Base-by-base conservation (phyloP, 2,888 invertebrate genomes). In the Diarsia dahlii region DNA sequence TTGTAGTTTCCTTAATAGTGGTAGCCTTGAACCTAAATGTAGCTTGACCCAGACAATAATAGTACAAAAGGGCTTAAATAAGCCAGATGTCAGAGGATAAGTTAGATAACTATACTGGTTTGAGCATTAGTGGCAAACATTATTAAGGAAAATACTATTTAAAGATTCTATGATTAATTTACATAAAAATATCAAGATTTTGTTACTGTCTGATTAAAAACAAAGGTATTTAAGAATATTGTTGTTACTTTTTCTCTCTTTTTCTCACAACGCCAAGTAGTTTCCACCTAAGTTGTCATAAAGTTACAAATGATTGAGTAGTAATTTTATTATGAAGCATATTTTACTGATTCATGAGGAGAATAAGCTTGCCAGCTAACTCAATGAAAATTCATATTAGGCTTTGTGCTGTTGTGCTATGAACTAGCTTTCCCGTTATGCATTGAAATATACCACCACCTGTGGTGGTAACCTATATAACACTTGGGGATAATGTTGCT, bases 301-400 rank as follows among this genome's bases (percentile, higher is more conserved):
- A 64, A 56, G 64, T 65, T 20, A 45, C 28, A 39, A 20, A 74
- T 66, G 34, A 34, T 66, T 48, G 45, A 56, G 75, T 48, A 66
- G 66, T 8, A 63, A 63, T n/a, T n/a, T n/a, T n/a, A n/a, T n/a
- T 45, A 45, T 45, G 12, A 5, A 62, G n/a, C 12, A n/a, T 8
- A n/a, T n/a, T 45, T 6, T 62, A 62, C 13, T 62, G 13, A 45
- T 62, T 45, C 9, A 70, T 15, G 10, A 15, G 23, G 28, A 34
- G 1, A 34, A 8, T 50, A 12, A 34, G 15, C 18, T 50, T 5
- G 39, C 39, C 39, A 39, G 39, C 20, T 28, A 28, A 50, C 20
- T 39, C 13, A 23, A n/a, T 12, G n/a, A 3, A 15, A 23, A 9
- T 58, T n/a, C 6, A 15, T 46, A 56, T n/a, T 34, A 13, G 1